Percentiles rank a stretch among this genome's conserved stretches.
phyloP scores from a whole-genome alignment of 2,888 invertebrate genomes.

The Cantharis nigra region DNA sequence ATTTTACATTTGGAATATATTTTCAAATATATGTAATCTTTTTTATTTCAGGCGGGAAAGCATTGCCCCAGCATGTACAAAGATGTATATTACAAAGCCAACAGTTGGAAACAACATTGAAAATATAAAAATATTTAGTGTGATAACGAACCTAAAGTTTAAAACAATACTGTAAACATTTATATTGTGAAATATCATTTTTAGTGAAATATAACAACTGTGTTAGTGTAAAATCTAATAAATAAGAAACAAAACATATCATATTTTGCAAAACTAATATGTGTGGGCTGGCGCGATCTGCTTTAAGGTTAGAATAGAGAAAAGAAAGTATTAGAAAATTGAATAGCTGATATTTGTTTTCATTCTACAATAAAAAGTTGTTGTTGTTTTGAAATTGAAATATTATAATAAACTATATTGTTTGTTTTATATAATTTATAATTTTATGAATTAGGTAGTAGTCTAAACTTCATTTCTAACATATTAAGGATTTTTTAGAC shows the following conservation, averaged over 20 bases:
- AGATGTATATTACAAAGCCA: slow-evolving; percentile 91
- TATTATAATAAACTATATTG: neutral
- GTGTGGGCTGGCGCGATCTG: slow-evolving; percentile 43
- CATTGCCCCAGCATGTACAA: slow-evolving; percentile 92
- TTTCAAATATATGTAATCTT: slow-evolving; percentile 21
- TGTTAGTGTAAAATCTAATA: slow-evolving; percentile 35
- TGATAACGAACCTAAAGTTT: slow-evolving; percentile 28
- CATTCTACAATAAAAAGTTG: neutral
- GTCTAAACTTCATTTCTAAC: neutral
- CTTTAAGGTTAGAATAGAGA: slow-evolving; percentile 41
- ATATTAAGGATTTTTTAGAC: neutral
- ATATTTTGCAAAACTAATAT: slow-evolving; percentile 48
- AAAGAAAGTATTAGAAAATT: slow-evolving; percentile 17
- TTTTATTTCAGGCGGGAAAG: slow-evolving; percentile 70
- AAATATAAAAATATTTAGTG: slow-evolving; percentile 26
- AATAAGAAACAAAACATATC: slow-evolving; percentile 49
- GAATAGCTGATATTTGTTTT: slow-evolving; percentile 18
- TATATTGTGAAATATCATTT: slow-evolving; percentile 16
- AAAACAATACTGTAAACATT: slow-evolving; percentile 30
- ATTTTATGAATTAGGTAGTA: neutral
- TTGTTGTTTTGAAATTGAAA: neutral
- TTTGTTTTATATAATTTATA: neutral
- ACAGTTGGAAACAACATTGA: slow-evolving; percentile 85
- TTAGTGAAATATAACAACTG: slow-evolving; percentile 26
- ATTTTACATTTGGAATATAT: neutral